Evolutionary conservation across 2,888 invertebrate genomes (phyloP), one percentile per base, ranked within the genome.

Genomic region (Geotrupes spiniger): DNA sequence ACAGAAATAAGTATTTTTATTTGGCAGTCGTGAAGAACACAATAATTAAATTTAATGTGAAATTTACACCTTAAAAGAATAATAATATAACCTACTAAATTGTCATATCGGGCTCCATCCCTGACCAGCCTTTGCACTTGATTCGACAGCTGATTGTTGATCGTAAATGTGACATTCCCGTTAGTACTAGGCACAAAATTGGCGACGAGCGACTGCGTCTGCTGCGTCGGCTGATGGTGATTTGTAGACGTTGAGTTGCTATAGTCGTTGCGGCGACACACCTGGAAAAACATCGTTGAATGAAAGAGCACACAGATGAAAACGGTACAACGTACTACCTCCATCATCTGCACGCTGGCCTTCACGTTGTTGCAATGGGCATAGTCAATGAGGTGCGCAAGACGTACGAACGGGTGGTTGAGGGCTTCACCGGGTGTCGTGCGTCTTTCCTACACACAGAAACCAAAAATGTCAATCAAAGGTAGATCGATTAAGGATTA

Each of bases 341-440:
- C 96, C 96, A 97, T 97, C 89, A 96, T 95, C 72, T 95, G 93
- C 11, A 96, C 93, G 65, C 93, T 93, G 14, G 95, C 92, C 74
- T 97, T 96, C 15, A 96, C 95, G 74, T 94, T 95, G 76, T 92
- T 92, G 72, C 95, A 95, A 70, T 96, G 95, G 9, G 94, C 93
- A 75, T 95, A 97, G 74, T 97, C 96, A 3, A 94, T 89, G 45
- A 97, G 79, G 72, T 97, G 96, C 1, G 92, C 89, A 55, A 97
- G 78, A 27, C 91, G 89, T 33, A 96, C 94, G 74, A 97, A 97
- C 29, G 92, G 89, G 76, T 97, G 97, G 73, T 92, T 92, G 60
- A 97, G 72, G 8, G 97, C 97, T 74, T 96, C 95, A 27, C 92
- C 92, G 0, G 99, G 99, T 12, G 92, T 93, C 64, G 98, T 92